Conservation (phyloP, 2,113 vertebrate species). For the Eclectus roratus region DNA sequence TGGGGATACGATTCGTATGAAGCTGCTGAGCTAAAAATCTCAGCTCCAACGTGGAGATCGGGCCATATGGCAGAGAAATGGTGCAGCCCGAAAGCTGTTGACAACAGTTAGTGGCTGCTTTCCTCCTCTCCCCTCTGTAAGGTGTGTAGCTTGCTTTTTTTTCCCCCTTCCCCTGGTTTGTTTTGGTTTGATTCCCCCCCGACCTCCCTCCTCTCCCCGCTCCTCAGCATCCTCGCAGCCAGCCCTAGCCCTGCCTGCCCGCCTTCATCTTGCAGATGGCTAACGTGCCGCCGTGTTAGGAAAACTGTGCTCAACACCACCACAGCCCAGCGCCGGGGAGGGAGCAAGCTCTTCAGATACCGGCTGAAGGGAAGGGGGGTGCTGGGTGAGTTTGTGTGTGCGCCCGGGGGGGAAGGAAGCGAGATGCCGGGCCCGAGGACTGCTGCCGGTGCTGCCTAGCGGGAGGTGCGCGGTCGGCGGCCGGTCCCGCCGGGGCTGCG, state of each 20-base stretch:
- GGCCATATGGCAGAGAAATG: conserved; percentile 64
- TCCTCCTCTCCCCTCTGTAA: neutral
- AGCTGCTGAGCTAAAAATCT: conserved; percentile 41
- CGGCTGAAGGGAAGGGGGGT: neutral
- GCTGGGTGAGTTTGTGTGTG: neutral
- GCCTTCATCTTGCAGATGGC: conserved; percentile 51
- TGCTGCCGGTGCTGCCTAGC: neutral
- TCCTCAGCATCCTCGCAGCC: neutral
- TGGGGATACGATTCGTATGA: neutral
- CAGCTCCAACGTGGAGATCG: conserved; percentile 21
- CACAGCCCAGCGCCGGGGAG: conserved; percentile 1
- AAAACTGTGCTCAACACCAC: conserved; percentile 16
- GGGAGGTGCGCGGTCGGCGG: neutral
- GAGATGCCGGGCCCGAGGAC: conserved; percentile 21
- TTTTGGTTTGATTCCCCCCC: conserved; percentile 10
- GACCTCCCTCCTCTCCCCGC: neutral
- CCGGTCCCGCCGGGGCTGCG: neutral
- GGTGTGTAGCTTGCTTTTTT: neutral
- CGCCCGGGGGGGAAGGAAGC: neutral
- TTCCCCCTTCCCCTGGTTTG: neutral
- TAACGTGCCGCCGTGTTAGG: conserved; percentile 19
- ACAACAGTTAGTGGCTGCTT: conserved; percentile 53
- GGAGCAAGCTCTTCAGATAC: neutral
- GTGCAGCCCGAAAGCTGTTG: conserved; percentile 64
- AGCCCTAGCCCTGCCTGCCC: conserved; percentile 15